Base-by-base conservation (phyloP, 2,888 invertebrate genomes). In the Meandrusa payeni region DNA sequence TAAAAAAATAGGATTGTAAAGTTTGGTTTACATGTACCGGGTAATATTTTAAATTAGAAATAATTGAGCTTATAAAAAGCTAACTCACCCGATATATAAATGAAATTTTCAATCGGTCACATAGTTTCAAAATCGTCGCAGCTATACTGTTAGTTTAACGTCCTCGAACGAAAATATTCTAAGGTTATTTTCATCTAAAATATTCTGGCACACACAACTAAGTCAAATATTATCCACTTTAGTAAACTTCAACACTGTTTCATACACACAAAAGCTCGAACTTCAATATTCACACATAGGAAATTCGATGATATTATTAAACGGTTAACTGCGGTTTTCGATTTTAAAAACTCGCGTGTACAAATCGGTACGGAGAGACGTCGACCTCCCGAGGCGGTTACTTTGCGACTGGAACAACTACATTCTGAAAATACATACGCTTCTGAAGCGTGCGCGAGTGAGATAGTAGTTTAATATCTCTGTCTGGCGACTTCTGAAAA, bases 81-180 rank as follows among this genome's bases (percentile, higher is more conserved):
- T 6, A 37, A 3, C 47, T 44, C 34, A 48, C 47, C 33, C 34
- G 23, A 36, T 31, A 38, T 9, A 26, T 2, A 17, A 7, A 37
- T 26, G n/a, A 17, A 5, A 13, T 12, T 27, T 11, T 5, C 19
- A 19, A 27, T 23, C 17, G 24, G 11, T 32, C 41, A 6, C 10
- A 20, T 28, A 15, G 7, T 5, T n/a, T 17, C 5, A 17, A 11
- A 11, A 28, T 11, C 41, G 41, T 22, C 13, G 15, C 15, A 48
- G 41, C 32, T 38, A 28, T 41, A 12, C 11, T 23, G 38, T 33
- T 26, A 24, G 46, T 39, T 40, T 36, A 45, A 24, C 31, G 50
- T 48, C 47, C 50, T 48, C 50, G 50, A 46, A n/a, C 46, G 34
- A 48, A 46, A 50, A 47, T 47, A 43, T 48, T 34, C 33, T 41